These are phyloP conservation scores for Anarrhichthys ocellatus DNA, from an alignment of 2,113 vertebrate genomes.

Conservation along the genomic window DNA sequence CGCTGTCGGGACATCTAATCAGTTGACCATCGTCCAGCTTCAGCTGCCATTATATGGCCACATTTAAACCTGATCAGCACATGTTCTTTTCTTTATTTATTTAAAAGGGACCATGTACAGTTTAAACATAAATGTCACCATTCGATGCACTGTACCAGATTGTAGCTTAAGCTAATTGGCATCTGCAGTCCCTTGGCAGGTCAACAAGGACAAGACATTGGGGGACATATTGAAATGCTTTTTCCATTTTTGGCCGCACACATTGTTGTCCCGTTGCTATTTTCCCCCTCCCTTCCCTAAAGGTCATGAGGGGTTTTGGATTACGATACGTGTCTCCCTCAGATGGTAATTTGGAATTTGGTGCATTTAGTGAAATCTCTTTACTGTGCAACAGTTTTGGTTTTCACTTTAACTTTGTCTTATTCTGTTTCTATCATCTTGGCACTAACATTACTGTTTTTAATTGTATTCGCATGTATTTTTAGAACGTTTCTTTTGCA, in stretches of 20 bases:
- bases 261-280: constrained; percentile 78
- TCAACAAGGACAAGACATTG: constrained; percentile 21
- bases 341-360: constrained; percentile 38
- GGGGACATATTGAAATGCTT: constrained; percentile 83
- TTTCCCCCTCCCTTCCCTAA: constrained; percentile 75
- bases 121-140: too few species aligned
- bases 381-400: not conserved
- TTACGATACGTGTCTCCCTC: constrained; percentile 68
- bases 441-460: too few species aligned
- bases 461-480: too few species aligned
- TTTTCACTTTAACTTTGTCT: constrained; percentile 4
- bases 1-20: too few species aligned
- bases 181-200: too few species aligned
- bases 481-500: too few species aligned
- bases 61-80: constrained; percentile 65
- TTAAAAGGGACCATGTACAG: too few species aligned
- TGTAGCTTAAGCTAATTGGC: too few species aligned
- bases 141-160: too few species aligned
- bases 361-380: constrained; percentile 8
- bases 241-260: constrained; percentile 85
- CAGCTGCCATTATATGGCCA: constrained; percentile 54
- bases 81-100: too few species aligned
- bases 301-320: constrained; percentile 68
- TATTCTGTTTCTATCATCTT: constrained; percentile 3
- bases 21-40: not conserved